Evolutionary conservation across 1,140 invertebrate genomes (phyloP), one percentile per base, ranked within the genome.

Genomic region (Cepaea nemoralis): DNA sequence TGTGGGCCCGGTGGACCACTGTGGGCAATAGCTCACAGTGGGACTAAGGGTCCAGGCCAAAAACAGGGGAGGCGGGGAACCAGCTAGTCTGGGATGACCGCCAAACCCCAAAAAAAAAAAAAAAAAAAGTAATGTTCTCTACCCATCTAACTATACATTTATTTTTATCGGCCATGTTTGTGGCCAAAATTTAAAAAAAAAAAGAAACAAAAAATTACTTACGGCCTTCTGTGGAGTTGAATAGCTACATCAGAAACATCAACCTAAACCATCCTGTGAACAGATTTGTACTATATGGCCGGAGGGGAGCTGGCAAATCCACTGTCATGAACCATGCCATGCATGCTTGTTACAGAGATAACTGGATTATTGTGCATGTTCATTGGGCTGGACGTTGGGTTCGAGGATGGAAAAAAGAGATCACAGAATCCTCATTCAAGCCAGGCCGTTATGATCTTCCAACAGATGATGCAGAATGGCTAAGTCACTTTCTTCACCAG

Each of bases 241-340:
- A 97, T 1, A 92, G 95, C 63, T 95, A 94, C 84, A 92, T 98
- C 3, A 94, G 94, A 83, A 91, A 93, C 67, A 59, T 86, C 22
- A 94, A 97, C 91, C 94, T 95, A 84, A 92, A 92, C 24, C 94
- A 94, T 89, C 95, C 97, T 19, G 93, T 93, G 3, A 93, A 95
- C 35, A 94, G 94, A 92, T 97, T 96, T 93, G 93, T 97, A n/a
- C 83, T 97, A 19, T 97, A 96, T 93, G 96, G 96, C 55, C 93
- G 93, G 83, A 87, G 89, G 81, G 96, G 97, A 35, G 90, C 91
- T 83, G 97, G 97, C 42, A 98, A 97, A 93, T 94, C 95, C 22
- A 86, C 95, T 37, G 94, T 94, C 1, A 87, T 97, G 82, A 93
- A 94, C 33, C 96, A 97, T 91, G 85, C 97, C 0, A 79, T 97